phyloP scores from a whole-genome alignment of 1,140 invertebrate genomes.

The Spodoptera litura region DNA sequence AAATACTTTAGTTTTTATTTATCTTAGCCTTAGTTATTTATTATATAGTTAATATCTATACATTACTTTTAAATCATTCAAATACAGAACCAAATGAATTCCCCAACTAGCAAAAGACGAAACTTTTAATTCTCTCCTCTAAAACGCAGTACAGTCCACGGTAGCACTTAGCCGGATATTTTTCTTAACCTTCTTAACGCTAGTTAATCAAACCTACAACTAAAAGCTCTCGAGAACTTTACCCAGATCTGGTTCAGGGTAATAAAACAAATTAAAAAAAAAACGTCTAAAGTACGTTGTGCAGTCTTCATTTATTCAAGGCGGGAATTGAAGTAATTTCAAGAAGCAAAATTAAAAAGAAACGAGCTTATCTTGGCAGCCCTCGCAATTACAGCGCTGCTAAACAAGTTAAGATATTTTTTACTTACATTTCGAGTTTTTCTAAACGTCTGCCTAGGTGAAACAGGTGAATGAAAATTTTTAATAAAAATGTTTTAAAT shows the following conservation, averaged over 20 bases:
- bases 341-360: conserved; percentile 76
- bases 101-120: background rate
- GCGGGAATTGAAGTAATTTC: conserved; percentile 72
- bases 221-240: conserved; percentile 59
- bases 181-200: conserved; percentile 17
- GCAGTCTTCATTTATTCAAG: conserved; percentile 75
- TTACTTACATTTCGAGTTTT: conserved; percentile 34
- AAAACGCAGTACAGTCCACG: background rate
- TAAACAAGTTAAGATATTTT: conserved; percentile 67
- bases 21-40: no score
- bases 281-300: conserved; percentile 59
- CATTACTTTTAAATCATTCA: no score
- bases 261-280: conserved; percentile 63
- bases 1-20: no score
- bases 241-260: conserved; percentile 60
- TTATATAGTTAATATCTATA: no score
- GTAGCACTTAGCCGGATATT: conserved; percentile 17
- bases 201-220: conserved; percentile 50
- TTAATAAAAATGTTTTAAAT: no score
- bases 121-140: background rate
- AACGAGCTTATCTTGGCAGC: conserved; percentile 73
- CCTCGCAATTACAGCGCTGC: conserved; percentile 67
- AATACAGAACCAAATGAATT: no score
- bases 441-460: no score
- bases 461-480: no score